A percentile compares a stretch with the other conserved stretches of the same genome.
These are phyloP conservation scores for Ptilorrhoa leucosticta DNA, from an alignment of 2,113 vertebrate species.

Conservation along the genomic window DNA sequence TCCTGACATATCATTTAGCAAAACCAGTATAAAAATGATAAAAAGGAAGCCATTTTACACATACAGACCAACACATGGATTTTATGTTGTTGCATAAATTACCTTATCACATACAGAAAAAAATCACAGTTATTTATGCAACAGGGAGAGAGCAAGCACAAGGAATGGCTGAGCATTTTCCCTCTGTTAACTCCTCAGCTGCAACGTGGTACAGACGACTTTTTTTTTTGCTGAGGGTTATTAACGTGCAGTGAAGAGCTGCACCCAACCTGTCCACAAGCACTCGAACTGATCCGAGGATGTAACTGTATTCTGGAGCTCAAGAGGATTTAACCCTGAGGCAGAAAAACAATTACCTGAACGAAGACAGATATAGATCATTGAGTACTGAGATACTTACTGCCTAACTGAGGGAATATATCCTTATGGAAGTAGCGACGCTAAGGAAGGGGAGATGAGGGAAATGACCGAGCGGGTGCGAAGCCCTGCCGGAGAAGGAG, in stretches of 20 bases:
- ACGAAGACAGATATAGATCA: not conserved
- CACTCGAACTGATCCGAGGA: not conserved
- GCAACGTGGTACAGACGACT: not conserved
- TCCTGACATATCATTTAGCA: not conserved
- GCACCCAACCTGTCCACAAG: not conserved
- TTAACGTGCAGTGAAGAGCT: not conserved
- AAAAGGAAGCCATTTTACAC: not conserved
- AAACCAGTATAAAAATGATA: not conserved
- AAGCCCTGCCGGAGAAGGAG: not conserved
- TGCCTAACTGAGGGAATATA: not conserved
- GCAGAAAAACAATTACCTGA: slow-evolving; percentile 18
- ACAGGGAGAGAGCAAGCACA: not conserved
- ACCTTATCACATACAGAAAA: not conserved
- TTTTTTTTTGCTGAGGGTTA: not conserved
- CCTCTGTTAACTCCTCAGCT: slow-evolving; percentile 4
- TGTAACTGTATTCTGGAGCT: not conserved
- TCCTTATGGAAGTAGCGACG: not conserved
- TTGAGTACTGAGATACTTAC: slow-evolving; percentile 10
- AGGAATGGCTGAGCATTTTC: not conserved
- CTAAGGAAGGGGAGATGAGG: not conserved
- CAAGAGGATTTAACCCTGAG: slow-evolving; percentile 7
- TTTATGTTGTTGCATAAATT: not conserved
- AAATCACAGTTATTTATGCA: not conserved
- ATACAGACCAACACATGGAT: not conserved
- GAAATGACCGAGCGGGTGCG: not conserved